A percentile compares a stretch with the other conserved stretches of the same genome.
phyloP scores from a whole-genome alignment of 2,888 invertebrate species.

The Junonia oenone region DNA sequence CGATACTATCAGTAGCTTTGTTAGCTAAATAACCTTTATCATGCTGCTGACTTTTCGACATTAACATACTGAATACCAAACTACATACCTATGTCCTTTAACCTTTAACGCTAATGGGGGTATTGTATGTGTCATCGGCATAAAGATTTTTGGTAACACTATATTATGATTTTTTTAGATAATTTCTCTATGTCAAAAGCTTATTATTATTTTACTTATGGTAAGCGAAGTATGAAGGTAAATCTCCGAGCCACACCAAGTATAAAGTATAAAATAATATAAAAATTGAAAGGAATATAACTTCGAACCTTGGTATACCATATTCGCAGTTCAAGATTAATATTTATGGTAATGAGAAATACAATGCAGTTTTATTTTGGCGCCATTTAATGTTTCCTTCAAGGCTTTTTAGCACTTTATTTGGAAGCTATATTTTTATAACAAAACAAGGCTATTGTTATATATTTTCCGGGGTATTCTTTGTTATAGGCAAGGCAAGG shows the following conservation, averaged over 20 bases:
- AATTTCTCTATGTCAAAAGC: no score
- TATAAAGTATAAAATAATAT: no score
- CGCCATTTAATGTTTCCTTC: not conserved
- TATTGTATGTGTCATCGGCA: no score
- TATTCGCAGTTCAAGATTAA: constrained; percentile 9
- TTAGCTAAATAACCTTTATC: not conserved
- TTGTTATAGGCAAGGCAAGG: no score
- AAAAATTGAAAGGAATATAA: constrained; percentile 6
- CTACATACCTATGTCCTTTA: no score
- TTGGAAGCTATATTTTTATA: not conserved
- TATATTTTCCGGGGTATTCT: not conserved
- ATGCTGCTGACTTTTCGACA: not conserved
- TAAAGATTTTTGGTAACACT: no score
- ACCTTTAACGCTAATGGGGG: not conserved
- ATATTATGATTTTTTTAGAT: no score
- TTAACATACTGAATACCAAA: not conserved
- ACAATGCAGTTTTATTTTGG: constrained; percentile 8
- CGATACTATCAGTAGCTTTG: not conserved
- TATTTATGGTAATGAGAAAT: constrained; percentile 13
- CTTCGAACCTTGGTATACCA: constrained; percentile 8
- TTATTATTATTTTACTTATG: no score
- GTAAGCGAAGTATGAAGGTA: no score
- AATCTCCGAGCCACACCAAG: no score
- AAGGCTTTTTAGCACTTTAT: not conserved
- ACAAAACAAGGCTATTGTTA: not conserved